Evolutionary conservation across 2,797 vertebrate species (phyloP).

Genomic region (Propithecus perrieri): DNA sequence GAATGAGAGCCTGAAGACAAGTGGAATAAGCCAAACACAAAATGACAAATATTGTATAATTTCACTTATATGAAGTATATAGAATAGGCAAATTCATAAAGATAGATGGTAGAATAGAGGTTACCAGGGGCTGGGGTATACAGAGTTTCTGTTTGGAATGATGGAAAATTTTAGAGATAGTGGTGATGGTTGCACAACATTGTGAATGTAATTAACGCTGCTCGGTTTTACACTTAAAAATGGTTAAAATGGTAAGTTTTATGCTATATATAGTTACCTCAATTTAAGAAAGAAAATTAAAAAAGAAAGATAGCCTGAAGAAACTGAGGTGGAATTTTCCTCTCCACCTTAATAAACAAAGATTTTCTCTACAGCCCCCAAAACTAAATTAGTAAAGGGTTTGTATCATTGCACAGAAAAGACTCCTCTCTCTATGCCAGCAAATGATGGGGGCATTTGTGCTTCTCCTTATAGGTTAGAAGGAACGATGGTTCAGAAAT

Average conservation of each 20-base stretch:
- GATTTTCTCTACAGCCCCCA: neutral
- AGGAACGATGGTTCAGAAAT: neutral
- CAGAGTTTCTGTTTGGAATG: neutral
- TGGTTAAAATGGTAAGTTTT: neutral
- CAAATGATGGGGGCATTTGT: neutral
- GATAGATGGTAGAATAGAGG: neutral
- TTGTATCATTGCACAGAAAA: neutral
- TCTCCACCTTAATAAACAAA: neutral
- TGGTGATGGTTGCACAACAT: neutral
- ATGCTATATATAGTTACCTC: neutral
- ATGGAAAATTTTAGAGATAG: neutral
- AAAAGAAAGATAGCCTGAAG: neutral
- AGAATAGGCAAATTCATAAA: neutral
- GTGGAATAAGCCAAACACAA: neutral
- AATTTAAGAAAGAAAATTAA: neutral
- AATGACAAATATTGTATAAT: neutral
- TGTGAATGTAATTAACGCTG: neutral
- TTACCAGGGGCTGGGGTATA: rapidly evolving
- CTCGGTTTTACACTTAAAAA: neutral
- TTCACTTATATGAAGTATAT: neutral
- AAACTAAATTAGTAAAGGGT: neutral
- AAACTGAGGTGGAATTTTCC: neutral
- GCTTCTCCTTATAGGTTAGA: neutral
- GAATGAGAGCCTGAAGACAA: neutral
- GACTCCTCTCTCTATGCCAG: neutral